phyloP scores from a whole-genome alignment of 2,113 vertebrate species.

The Ifrita kowaldi region DNA sequence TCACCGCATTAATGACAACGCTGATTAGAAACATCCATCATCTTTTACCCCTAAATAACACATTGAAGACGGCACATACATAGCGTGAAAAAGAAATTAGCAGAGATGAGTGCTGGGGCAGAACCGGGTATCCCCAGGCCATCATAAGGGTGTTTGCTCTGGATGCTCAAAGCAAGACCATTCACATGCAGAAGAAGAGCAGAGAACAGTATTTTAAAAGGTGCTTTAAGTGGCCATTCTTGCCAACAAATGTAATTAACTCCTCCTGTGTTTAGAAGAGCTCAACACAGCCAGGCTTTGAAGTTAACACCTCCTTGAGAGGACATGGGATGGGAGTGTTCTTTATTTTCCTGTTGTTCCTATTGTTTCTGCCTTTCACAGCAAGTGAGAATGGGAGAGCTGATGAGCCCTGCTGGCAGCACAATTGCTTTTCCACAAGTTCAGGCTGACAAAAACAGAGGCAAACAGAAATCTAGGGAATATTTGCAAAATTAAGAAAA shows the following conservation, averaged over 20 bases:
- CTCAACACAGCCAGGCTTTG: not conserved
- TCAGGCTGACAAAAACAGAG: not conserved
- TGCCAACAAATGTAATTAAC: not conserved
- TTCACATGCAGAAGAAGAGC: not conserved
- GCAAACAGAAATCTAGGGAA: not conserved
- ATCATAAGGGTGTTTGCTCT: not conserved
- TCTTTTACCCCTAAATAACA: not conserved
- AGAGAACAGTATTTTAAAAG: not conserved
- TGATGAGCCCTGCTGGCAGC: not conserved
- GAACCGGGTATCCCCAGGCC: not conserved
- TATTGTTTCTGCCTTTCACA: slow-evolving; percentile 37
- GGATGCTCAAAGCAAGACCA: not conserved
- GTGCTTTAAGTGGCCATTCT: not conserved
- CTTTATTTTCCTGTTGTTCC: slow-evolving; percentile 46
- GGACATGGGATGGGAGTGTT: slow-evolving; percentile 47
- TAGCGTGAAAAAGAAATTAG: not conserved
- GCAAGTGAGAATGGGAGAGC: not conserved
- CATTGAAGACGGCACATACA: not conserved
- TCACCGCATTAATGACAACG: not conserved
- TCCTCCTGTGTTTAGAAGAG: not conserved
- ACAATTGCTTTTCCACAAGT: not conserved
- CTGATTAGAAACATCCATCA: not conserved
- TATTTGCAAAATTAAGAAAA: not conserved
- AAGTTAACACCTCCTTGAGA: slow-evolving; percentile 47
- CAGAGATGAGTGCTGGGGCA: not conserved